Conservation (phyloP, 2,113 vertebrate genomes). For the Phrynocephalus versicolor region DNA sequence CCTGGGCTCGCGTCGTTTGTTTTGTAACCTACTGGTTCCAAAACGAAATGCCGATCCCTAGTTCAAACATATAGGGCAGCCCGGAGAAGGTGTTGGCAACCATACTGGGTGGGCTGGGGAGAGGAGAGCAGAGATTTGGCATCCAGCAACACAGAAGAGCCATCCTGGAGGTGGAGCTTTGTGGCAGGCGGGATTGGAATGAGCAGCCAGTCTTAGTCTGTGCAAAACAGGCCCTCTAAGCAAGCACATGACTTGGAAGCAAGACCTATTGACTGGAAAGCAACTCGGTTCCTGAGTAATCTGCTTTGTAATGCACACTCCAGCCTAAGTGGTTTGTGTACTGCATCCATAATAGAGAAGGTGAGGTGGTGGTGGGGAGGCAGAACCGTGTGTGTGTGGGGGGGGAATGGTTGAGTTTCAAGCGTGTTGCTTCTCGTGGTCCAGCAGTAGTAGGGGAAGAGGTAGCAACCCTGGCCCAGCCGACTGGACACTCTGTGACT, state of each 20-base stretch:
- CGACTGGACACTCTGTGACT: conserved; percentile 68
- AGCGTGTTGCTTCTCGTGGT: accelerated
- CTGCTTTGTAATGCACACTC: conserved; percentile 16
- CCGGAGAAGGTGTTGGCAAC: background rate
- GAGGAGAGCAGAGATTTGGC: background rate
- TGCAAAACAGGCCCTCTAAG: background rate
- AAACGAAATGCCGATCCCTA: no score
- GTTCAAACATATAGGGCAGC: no score
- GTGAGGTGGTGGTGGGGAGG: background rate
- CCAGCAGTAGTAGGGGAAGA: background rate
- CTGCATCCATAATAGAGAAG: conserved; percentile 12
- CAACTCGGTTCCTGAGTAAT: conserved; percentile 1
- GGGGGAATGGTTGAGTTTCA: background rate
- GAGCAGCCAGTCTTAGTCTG: no score
- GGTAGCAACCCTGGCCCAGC: conserved; percentile 34
- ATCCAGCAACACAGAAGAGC: background rate
- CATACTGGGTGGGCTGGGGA: background rate
- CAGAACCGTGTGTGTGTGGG: background rate
- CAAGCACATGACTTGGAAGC: background rate
- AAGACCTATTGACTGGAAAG: conserved; percentile 1
- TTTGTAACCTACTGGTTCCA: no score
- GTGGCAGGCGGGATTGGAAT: no score
- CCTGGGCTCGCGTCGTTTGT: no score
- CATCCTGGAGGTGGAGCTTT: background rate
- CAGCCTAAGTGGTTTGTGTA: conserved; percentile 19